A percentile compares a stretch with the other conserved stretches of the same genome.
These are phyloP conservation scores for Ciconia stormi DNA, from an alignment of 2,113 vertebrate genomes.

Conservation along the genomic window DNA sequence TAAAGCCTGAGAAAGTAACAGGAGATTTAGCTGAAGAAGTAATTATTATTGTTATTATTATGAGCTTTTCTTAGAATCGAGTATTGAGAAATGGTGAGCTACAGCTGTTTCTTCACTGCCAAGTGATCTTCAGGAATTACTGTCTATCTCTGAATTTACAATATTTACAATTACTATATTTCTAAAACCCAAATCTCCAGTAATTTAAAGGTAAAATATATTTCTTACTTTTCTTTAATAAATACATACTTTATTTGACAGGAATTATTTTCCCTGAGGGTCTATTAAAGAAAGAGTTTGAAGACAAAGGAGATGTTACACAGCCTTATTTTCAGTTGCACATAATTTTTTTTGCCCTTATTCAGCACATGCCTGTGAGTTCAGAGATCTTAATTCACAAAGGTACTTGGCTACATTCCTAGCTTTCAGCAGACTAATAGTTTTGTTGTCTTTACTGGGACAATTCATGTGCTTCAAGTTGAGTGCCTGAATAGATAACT, in stretches of 20 bases:
- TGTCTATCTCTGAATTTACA: neutral
- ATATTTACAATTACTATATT: neutral
- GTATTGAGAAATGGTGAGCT: neutral
- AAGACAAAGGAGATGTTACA: neutral
- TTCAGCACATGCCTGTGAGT: neutral
- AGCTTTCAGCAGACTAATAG: neutral
- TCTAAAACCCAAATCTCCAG: neutral
- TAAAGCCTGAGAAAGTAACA: neutral
- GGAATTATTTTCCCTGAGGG: neutral
- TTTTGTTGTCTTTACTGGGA: neutral
- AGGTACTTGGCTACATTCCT: neutral
- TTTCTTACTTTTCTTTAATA: neutral
- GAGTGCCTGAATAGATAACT: neutral
- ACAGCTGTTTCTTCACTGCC: neutral
- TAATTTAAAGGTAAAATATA: neutral
- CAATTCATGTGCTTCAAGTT: neutral
- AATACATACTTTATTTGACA: neutral
- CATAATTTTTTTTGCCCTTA: neutral
- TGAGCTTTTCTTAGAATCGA: neutral
- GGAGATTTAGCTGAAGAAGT: neutral
- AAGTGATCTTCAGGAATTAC: neutral
- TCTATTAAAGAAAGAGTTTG: neutral
- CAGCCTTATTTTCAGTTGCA: neutral
- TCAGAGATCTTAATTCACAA: slow-evolving; percentile 1
- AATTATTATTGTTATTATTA: neutral